A percentile compares a stretch with the other conserved stretches of the same genome.
Evolutionary conservation across 2,888 invertebrate genomes (phyloP).

Genomic region (Thumatha senex): DNA sequence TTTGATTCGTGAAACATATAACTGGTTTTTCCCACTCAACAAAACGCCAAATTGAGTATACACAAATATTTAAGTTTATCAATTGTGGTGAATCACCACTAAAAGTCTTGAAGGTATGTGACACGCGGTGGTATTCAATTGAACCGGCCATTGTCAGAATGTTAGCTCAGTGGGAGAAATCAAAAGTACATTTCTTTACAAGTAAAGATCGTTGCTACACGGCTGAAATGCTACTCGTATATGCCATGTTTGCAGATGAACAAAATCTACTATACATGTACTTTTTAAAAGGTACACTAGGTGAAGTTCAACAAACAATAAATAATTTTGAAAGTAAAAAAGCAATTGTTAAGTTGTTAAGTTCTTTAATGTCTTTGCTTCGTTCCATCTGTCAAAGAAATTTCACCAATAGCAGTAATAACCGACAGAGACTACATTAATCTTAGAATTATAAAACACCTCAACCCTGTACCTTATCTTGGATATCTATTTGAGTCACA

Average conservation of each 20-base stretch:
- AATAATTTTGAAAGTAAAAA: neutral
- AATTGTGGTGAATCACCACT: constrained; percentile 4
- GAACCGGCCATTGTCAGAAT: constrained; percentile 1
- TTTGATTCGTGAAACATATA: constrained; percentile 39
- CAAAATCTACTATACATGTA: neutral
- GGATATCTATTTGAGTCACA: too few species aligned
- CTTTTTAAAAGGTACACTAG: neutral
- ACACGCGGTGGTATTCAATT: constrained; percentile 5
- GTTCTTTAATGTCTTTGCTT: too few species aligned
- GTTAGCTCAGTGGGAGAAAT: constrained; percentile 1
- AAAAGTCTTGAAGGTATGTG: constrained; percentile 1
- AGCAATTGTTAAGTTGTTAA: too few species aligned
- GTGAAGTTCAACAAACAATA: neutral
- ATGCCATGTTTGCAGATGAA: constrained; percentile 1
- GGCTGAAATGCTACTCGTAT: constrained; percentile 1
- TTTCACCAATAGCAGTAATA: too few species aligned
- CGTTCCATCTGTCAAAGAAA: too few species aligned
- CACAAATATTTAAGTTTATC: neutral
- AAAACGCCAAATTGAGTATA: constrained; percentile 14
- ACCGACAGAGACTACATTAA: too few species aligned
- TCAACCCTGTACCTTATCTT: too few species aligned
- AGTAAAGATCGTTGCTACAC: constrained; percentile 1
- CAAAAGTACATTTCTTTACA: neutral
- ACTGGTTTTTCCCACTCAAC: constrained; percentile 44
- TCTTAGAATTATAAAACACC: too few species aligned